Evolutionary conservation across 1,140 invertebrate genomes (phyloP).

Genomic region (Drosophila albomicans): DNA sequence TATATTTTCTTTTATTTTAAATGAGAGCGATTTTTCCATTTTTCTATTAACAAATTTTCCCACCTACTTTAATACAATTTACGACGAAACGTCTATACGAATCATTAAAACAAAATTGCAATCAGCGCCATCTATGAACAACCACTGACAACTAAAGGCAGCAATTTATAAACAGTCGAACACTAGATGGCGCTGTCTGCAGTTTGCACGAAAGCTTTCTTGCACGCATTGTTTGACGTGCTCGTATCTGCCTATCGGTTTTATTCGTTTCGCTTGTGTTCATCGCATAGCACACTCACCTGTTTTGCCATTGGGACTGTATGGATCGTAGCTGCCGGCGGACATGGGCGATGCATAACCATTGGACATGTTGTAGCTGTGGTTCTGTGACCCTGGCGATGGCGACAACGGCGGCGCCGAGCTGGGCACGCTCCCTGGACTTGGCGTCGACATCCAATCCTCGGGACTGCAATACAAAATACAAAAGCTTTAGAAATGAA

Average conservation of each 20-base stretch:
- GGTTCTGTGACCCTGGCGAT: slow-evolving; percentile 86
- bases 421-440: slow-evolving; percentile 87
- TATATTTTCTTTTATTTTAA: too few species aligned
- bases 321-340: slow-evolving; percentile 93
- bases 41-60: too few species aligned
- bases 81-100: too few species aligned
- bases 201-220: slow-evolving; percentile 7
- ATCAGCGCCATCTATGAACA: slow-evolving; percentile 36
- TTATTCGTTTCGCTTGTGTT: background rate
- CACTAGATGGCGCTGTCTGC: slow-evolving; percentile 34
- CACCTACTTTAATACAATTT: too few species aligned
- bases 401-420: slow-evolving; percentile 87
- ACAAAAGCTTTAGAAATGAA: background rate
- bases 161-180: background rate
- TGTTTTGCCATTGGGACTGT: slow-evolving; percentile 94
- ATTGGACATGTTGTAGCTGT: slow-evolving; percentile 88
- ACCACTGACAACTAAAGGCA: background rate
- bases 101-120: background rate
- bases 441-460: slow-evolving; percentile 88
- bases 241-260: too few species aligned
- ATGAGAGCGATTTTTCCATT: too few species aligned
- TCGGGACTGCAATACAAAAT: slow-evolving; percentile 83
- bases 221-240: background rate
- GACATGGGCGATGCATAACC: slow-evolving; percentile 94
- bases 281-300: slow-evolving; percentile 86